Base-by-base conservation (phyloP, 1,140 invertebrate species). In the Zaprionus gabonicus region DNA sequence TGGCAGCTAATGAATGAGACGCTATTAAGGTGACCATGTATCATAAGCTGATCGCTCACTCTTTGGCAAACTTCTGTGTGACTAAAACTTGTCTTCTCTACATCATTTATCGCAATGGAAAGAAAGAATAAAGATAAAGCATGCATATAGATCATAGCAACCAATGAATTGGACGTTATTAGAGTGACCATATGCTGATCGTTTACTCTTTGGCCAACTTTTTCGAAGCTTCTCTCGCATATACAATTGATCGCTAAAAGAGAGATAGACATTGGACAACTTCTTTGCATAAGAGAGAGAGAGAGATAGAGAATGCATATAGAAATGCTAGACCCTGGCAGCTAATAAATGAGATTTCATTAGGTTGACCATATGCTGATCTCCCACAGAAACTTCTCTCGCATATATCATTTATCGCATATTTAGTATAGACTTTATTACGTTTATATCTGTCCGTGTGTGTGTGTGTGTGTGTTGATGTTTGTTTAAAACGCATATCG, bases 401-500 rank as follows among this genome's bases (percentile, higher is more conserved):
- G 27, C 27, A 56, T 15, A 20, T 28, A 56, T 15, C 5, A 27
- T 31, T 13, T 56, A 56, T n/a, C n/a, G 3, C 53, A 55, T 44
- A 2, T 56, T 46, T 7, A 9, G 25, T 56, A 49, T 63, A 17
- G 25, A 15, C 46, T 27, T 53, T 46, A 38, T 36, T 23, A 64
- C 34, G 15, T 17, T n/a, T 44, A 44, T 17, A 31, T 34, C 9
- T 34, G 6, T 46, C n/a, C 7, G n/a, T n/a, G n/a, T 62, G 27
- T 38, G 31, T 44, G 23, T 25, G 58, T 34, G 41, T 46, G 63
- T 59, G 3, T 67, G 51, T 53, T 36, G 60, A 25, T 77, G 55
- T 78, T 57, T 56, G 71, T 79, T 59, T 77, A 57, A 67, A 82
- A 71, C 62, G 60, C 68, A 72, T 85, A 81, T 76, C 67, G 67